phyloP scores from a whole-genome alignment of 2,797 vertebrate species.

The Periophthalmus magnuspinnatus region DNA sequence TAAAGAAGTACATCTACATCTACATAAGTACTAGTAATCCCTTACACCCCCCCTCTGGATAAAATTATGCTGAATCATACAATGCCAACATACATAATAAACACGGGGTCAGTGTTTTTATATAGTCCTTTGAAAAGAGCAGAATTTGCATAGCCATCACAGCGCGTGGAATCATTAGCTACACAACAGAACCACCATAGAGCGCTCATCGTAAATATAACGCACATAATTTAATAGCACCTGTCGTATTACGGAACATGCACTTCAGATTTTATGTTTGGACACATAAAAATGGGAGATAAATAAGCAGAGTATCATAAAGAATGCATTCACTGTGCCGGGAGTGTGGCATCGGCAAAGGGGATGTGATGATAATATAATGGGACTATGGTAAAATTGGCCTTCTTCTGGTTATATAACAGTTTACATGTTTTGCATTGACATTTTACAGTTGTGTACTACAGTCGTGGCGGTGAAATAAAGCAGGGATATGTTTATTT shows the following conservation, averaged over 20 bases:
- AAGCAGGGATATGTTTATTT: too few species aligned
- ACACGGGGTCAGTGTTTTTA: conserved; percentile 5
- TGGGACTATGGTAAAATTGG: neutral
- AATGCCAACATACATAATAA: conserved; percentile 1
- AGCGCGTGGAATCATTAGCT: neutral
- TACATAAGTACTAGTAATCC: neutral
- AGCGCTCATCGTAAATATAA: conserved; percentile 11
- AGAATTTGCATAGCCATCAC: neutral
- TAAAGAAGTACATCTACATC: neutral
- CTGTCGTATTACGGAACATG: conserved; percentile 7
- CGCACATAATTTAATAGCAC: conserved; percentile 8
- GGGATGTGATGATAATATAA: neutral
- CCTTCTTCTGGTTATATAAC: neutral
- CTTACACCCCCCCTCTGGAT: too few species aligned
- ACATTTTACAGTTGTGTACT: too few species aligned
- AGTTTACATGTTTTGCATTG: neutral
- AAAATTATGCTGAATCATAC: conserved; percentile 3
- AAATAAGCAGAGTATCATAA: conserved; percentile 9
- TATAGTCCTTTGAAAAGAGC: neutral
- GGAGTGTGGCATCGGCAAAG: neutral
- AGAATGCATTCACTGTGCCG: neutral
- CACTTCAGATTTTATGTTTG: conserved; percentile 15
- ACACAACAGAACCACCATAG: neutral
- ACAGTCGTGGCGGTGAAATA: too few species aligned
- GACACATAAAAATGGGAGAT: conserved; percentile 10